Base-by-base conservation (phyloP, 2,113 vertebrate species). In the Asarcornis scutulata region DNA sequence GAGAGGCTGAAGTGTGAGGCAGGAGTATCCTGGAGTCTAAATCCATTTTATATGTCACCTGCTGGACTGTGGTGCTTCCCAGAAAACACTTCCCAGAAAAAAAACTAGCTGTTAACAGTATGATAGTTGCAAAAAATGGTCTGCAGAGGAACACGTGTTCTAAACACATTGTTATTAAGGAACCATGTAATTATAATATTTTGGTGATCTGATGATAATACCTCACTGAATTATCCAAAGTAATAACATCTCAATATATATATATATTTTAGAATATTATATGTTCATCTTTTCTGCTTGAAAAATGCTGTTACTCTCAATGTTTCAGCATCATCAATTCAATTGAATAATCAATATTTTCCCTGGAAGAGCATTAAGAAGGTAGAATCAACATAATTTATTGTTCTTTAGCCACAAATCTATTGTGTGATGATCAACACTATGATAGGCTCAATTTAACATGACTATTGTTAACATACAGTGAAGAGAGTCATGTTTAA, bases 191-290 rank as follows among this genome's bases (percentile, higher is more conserved):
- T 60, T 89, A 85, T 80, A 87, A 36, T 69, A 32, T 79, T 90
- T 59, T 25, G 48, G 42, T 85, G 38, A 62, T 94, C 34, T 80
- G 44, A 86, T 91, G 52, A 50, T 21, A 91, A 21, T 22, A 78
- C 26, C 76, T 55, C 52, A 36, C 17, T 93, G 67, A 95, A 84
- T 94, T 97, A 86, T 86, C 94, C 40, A 94, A 89, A 95, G 42
- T 7, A 5, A 26, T 50, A 93, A 52, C 26, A 63, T 56, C n/a
- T 91, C 21, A 81, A 68, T 18, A 34, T 46, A 46, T 44, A 46
- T 62, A 89, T 92, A 83, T 40, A 5, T 92, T 69, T 50, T 77
- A 93, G 36, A 94, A 29, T 87, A 82, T 62, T 91, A 67, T 12
- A 32, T 36, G 40, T 46, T 94, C 4, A 6, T n/a, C 72, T 72